phyloP scores from a whole-genome alignment of 2,113 vertebrate genomes.

The Nerophis lumbriciformis region DNA sequence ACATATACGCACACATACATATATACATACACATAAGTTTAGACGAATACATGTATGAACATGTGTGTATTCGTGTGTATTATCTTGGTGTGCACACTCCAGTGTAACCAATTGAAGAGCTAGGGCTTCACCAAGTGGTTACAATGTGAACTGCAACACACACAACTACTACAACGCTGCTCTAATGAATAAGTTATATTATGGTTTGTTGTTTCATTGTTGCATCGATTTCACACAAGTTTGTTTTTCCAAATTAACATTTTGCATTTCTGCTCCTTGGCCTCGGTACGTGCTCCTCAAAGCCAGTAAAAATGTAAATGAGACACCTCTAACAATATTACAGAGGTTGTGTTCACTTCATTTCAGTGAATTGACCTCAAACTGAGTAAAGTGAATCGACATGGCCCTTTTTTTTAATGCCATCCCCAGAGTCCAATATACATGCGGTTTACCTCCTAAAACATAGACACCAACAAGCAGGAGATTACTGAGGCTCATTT shows the following conservation, averaged over 20 bases:
- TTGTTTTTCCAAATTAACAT: too few species aligned
- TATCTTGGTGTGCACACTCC: too few species aligned
- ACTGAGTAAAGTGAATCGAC: constrained; percentile 1
- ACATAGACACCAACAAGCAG: neutral
- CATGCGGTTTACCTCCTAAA: neutral
- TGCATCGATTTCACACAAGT: too few species aligned
- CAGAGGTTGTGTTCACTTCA: neutral
- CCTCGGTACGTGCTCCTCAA: neutral
- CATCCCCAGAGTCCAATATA: constrained; percentile 13
- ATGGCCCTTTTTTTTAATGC: neutral
- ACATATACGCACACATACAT: too few species aligned
- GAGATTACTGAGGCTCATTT: constrained; percentile 41
- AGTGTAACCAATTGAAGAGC: neutral
- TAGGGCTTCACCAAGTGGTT: constrained; percentile 50
- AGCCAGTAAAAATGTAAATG: constrained; percentile 11
- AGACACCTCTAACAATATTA: constrained; percentile 7
- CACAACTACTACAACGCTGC: neutral
- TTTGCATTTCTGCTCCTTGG: neutral
- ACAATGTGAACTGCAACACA: constrained; percentile 18
- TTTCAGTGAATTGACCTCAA: neutral
- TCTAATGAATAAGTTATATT: too few species aligned
- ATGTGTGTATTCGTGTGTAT: too few species aligned
- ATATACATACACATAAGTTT: too few species aligned
- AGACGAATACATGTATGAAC: too few species aligned
- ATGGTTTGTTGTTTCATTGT: too few species aligned